phyloP scores from a whole-genome alignment of 1,140 invertebrate genomes.

The Lasioglossum baleicum region DNA sequence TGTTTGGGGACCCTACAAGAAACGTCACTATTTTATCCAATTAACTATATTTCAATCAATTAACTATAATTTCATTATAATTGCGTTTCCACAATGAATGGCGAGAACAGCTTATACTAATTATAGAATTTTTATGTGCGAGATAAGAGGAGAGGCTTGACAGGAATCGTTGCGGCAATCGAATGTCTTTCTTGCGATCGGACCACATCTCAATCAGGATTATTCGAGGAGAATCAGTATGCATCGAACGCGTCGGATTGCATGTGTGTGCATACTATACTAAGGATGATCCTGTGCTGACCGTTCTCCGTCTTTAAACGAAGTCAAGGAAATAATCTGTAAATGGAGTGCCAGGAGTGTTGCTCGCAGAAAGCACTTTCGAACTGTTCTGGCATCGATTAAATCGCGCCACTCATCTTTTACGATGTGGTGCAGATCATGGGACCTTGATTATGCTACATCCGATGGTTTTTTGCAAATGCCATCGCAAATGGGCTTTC shows the following conservation, averaged over 20 bases:
- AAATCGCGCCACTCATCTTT: background rate
- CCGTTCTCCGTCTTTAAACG: constrained; percentile 1
- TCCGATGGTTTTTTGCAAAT: background rate
- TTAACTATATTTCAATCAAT: no score
- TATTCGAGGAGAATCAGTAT: background rate
- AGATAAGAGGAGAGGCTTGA: no score
- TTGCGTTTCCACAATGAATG: no score
- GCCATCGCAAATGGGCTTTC: background rate
- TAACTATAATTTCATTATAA: no score
- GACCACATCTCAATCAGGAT: background rate
- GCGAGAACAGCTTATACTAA: no score
- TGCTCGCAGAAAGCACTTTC: constrained; percentile 14
- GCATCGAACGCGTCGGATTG: background rate
- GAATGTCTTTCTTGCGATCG: background rate
- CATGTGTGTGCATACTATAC: background rate
- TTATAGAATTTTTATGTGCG: no score
- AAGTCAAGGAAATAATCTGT: constrained; percentile 5
- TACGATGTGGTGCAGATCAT: no score
- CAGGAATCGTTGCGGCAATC: no score
- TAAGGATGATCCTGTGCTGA: background rate
- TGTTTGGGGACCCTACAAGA: no score
- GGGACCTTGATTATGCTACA: background rate
- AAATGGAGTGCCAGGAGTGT: background rate
- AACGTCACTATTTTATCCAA: no score
- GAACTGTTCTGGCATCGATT: constrained; percentile 2